Base-by-base conservation (phyloP, 2,797 vertebrate species). In the Danio choprae region DNA sequence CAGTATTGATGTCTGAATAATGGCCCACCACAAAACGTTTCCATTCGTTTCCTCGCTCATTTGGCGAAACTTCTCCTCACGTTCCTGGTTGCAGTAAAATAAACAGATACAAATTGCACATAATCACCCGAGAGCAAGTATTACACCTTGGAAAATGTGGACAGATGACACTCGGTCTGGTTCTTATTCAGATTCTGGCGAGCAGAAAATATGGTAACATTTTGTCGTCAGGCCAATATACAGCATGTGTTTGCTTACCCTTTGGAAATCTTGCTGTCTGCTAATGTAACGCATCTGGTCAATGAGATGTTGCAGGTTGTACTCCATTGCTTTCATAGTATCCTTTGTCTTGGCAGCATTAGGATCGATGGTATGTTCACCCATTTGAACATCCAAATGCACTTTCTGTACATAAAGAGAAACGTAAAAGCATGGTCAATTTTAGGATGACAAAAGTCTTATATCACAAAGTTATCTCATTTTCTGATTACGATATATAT, bases 11-110 rank as follows among this genome's bases (percentile, higher is more conserved):
- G 93, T 96, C 88, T 97, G 96, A 46, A 90, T 81, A 29, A 96
- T 82, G 6, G 96, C 96, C 97, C 96, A 98, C 95, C 96, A 95
- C 77, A 97, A 87, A 86, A 98, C 95, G 48, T 93, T 96, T 80
- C 90, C 89, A 81, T 98, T 97, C 74, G 96, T 96, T 65, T 93
- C 90, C 89, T 98, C 97, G 22, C 95, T 97, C 85, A 91, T 95
- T 83, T 91, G 90, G 69, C 96, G 95, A 87, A 98, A 98, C 11
- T 85, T 89, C 84, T 98, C 97, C 87, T 99, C 96, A 53, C 95
- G 95, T 64, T 95, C 94, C 97, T 98, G 79, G 40, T 76, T 72
- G 12, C 51, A 84, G 38, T 8, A 76, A 46, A 72, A 74, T 73
- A 51, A 83, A 73, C 69, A 44, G 46, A 63, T 38, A 64, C 1